Percentiles rank a stretch among this genome's conserved stretches.
Evolutionary conservation across 2,113 vertebrate genomes (phyloP).

Genomic region (Ailuropoda melanoleuca): DNA sequence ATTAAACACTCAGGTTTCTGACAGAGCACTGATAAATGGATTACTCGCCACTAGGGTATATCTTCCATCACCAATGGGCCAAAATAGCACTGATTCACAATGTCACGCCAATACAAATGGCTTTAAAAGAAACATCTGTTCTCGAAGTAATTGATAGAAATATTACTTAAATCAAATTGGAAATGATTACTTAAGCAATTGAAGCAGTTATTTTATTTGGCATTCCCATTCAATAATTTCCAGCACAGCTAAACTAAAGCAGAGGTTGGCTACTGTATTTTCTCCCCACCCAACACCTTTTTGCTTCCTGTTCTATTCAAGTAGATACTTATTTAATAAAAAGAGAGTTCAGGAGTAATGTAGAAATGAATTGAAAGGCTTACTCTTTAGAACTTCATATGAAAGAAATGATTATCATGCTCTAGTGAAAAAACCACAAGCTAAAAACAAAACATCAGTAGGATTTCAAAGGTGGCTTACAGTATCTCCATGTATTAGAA

Average conservation of each 20-base stretch:
- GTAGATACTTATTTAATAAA: constrained; percentile 26
- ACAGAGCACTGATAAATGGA: not conserved
- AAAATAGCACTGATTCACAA: not conserved
- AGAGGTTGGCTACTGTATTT: not conserved
- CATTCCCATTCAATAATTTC: not conserved
- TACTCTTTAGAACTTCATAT: not conserved
- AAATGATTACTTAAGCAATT: not conserved
- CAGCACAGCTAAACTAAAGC: not conserved
- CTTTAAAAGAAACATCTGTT: constrained; percentile 2
- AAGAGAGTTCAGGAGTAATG: not conserved
- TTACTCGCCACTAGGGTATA: not conserved
- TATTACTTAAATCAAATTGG: constrained; percentile 14
- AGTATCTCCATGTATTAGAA: constrained; percentile 31
- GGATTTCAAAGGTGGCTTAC: constrained; percentile 27
- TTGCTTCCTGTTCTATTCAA: not conserved
- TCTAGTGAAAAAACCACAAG: not conserved
- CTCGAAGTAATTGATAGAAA: not conserved
- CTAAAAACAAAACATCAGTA: constrained; percentile 14
- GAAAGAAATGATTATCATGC: constrained; percentile 32
- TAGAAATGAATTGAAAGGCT: constrained; percentile 37
- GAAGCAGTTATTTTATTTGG: not conserved
- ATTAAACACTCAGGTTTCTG: not conserved
- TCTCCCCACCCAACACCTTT: not conserved
- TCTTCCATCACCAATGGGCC: not conserved
- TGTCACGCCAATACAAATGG: not conserved